These are phyloP conservation scores for Theretra japonica DNA, from an alignment of 2,888 invertebrate species.

Conservation along the genomic window DNA sequence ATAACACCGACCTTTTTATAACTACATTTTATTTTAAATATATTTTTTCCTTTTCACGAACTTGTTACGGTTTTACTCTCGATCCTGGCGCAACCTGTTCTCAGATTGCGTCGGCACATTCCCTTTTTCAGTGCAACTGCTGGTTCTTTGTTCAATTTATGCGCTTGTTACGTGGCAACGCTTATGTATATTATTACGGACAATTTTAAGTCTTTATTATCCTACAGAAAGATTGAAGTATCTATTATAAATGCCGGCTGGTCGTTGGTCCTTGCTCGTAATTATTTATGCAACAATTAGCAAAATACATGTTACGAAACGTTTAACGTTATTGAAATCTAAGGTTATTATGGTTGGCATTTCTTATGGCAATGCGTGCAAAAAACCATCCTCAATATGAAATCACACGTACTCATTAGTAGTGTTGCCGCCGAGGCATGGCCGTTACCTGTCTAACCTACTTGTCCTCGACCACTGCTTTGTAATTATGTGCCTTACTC, in stretches of 20 bases:
- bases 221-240: not conserved
- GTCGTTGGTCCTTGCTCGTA: not conserved
- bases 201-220: conserved; percentile 13
- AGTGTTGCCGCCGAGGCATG: conserved; percentile 1
- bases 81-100: conserved; percentile 44
- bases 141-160: conserved; percentile 34
- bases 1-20: conserved; percentile 56
- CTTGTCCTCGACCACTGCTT: conserved; percentile 30
- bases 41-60: conserved; percentile 47
- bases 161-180: conserved; percentile 15
- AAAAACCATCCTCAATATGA: conserved; percentile 3
- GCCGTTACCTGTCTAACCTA: conserved; percentile 13
- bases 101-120: conserved; percentile 30
- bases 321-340: not conserved
- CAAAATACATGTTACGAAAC: conserved; percentile 10
- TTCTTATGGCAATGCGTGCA: not conserved
- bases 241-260: not conserved
- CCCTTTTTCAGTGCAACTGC: conserved; percentile 24
- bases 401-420: not conserved
- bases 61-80: conserved; percentile 42
- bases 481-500: conserved; percentile 29
- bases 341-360: not conserved
- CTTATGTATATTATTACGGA: conserved; percentile 8
- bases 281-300: conserved; percentile 11
- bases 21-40: conserved; percentile 42